phyloP scores from a whole-genome alignment of 2,797 vertebrate species.

The Xenops minutus region DNA sequence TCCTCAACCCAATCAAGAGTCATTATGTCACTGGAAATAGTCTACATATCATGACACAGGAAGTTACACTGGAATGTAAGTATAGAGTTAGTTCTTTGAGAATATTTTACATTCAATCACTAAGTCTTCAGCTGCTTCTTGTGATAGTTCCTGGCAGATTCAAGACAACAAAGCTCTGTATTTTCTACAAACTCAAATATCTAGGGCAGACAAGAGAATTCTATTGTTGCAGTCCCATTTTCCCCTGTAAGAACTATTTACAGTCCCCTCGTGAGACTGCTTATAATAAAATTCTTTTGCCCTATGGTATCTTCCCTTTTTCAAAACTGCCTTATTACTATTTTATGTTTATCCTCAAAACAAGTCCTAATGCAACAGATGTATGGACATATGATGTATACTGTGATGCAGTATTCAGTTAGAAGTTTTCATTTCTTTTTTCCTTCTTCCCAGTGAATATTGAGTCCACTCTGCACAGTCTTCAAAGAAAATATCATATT shows the following conservation, averaged over 20 bases:
- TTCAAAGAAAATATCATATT: not conserved
- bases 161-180: not conserved
- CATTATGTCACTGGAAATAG: not conserved
- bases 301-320: not conserved
- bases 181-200: not conserved
- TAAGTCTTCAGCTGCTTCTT: not conserved
- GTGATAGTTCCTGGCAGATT: not conserved
- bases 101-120: not conserved
- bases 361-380: not conserved
- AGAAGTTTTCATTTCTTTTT: not conserved
- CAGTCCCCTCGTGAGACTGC: rapidly evolving
- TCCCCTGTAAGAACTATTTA: not conserved
- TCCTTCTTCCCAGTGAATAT: not conserved
- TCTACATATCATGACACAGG: too few relatives aligned
- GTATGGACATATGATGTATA: not conserved
- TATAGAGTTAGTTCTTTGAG: not conserved
- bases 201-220: not conserved
- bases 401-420: not conserved
- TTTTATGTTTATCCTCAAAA: not conserved
- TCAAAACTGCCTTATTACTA: not conserved
- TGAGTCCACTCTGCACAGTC: not conserved
- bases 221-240: not conserved
- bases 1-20: not conserved
- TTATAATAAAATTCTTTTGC: not conserved
- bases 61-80: not conserved